phyloP scores from a whole-genome alignment of 2,888 invertebrate species.

The Trypoxylon attenuatum region DNA sequence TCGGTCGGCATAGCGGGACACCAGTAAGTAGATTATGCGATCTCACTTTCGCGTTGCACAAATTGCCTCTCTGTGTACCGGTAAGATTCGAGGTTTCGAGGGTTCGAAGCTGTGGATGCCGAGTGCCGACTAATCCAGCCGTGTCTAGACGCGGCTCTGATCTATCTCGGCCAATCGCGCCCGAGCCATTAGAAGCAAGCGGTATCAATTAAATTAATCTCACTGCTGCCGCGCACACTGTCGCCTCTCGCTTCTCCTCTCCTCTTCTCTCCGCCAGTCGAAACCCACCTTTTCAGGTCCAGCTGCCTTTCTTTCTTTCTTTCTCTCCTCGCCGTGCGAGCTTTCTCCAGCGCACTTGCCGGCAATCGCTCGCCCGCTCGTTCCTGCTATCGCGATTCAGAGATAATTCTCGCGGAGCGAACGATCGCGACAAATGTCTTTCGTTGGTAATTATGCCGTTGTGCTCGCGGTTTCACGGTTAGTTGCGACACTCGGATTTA shows the following conservation, averaged over 20 bases:
- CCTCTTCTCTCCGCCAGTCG: not conserved
- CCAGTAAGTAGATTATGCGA: slow-evolving; percentile 53
- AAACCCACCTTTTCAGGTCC: too few species aligned
- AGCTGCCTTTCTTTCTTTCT: not conserved
- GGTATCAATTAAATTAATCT: slow-evolving; percentile 50
- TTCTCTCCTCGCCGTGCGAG: not conserved
- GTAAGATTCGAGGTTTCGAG: slow-evolving; percentile 31
- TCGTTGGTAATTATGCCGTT: too few species aligned
- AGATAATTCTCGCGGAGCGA: too few species aligned
- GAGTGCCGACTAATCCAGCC: slow-evolving; percentile 40
- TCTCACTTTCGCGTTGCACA: slow-evolving; percentile 47
- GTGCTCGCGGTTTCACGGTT: too few species aligned
- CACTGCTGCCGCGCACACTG: slow-evolving; percentile 1
- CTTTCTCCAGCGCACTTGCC: slow-evolving; percentile 7
- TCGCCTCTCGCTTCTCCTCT: not conserved
- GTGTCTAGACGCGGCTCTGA: slow-evolving; percentile 39
- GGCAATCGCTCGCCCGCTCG: not conserved
- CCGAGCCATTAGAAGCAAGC: slow-evolving; percentile 38
- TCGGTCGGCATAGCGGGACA: slow-evolving; percentile 31
- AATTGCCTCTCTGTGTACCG: slow-evolving; percentile 46
- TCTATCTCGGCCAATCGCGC: slow-evolving; percentile 45
- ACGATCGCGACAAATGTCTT: too few species aligned
- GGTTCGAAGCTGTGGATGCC: too few species aligned
- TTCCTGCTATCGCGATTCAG: not conserved
- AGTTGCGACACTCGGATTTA: too few species aligned